Evolutionary conservation across 2,113 vertebrate species (phyloP).

Genomic region (Heterotilapia buettikoferi): DNA sequence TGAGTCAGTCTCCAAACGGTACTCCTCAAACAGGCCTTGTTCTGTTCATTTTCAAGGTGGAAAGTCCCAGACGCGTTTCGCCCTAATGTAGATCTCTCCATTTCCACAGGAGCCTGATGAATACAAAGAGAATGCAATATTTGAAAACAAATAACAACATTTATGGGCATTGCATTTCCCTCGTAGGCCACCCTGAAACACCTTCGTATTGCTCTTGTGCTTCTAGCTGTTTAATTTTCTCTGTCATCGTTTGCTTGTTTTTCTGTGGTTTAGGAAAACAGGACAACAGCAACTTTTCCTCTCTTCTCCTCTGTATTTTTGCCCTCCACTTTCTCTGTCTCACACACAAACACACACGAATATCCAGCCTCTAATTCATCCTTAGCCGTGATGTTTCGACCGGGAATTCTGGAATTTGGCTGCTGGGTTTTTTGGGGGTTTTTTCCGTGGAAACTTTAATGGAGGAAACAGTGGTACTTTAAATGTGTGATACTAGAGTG

Average conservation of each 20-base stretch:
- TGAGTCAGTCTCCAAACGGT: constrained; percentile 8
- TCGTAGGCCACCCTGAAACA: constrained; percentile 29
- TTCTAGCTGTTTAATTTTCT: constrained; percentile 5
- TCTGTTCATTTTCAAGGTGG: constrained; percentile 18
- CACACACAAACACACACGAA: not conserved
- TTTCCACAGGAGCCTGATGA: not conserved
- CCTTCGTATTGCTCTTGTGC: constrained; percentile 15
- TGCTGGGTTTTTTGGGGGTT: rapidly evolving
- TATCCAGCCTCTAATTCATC: constrained; percentile 30
- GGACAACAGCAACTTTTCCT: constrained; percentile 41
- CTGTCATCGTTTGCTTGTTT: not conserved
- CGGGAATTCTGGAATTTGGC: constrained; percentile 60
- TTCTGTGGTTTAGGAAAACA: constrained; percentile 53
- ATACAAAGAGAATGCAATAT: not conserved
- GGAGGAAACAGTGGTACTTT: constrained; percentile 56
- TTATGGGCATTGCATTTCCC: not conserved
- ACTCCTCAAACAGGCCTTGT: constrained; percentile 4
- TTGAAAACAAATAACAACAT: not conserved
- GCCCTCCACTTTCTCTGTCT: constrained; percentile 14
- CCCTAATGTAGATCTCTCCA: not conserved
- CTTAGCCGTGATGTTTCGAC: constrained; percentile 26
- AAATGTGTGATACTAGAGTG: constrained; percentile 47
- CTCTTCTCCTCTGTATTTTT: constrained; percentile 18
- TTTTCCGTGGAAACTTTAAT: constrained; percentile 54
- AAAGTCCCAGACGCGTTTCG: constrained; percentile 21